Base-by-base conservation (phyloP, 2,113 vertebrate species). In the Agelaius tricolor region DNA sequence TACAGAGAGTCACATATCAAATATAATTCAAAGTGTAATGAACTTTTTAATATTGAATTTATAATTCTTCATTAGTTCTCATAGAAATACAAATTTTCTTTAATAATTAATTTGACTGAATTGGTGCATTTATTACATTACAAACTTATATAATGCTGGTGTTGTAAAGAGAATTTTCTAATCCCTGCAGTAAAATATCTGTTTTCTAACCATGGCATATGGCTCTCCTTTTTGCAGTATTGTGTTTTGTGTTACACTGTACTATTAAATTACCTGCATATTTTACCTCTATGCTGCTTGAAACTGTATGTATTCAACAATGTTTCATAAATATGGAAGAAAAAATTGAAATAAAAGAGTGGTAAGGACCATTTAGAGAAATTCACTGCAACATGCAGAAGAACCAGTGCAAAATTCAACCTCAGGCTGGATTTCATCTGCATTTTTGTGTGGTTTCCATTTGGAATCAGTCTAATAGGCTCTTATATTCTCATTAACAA, bases 31-130 rank as follows among this genome's bases (percentile, higher is more conserved):
- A 43, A 69, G 13, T 62, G 14, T 82, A 87, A 96, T 87, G n/a
- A 87, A 83, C 54, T 93, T 94, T 80, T 66, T 28, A 87, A 87
- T 91, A 87, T 22, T 83, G 41, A 82, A 90, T 87, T 89, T 88
- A 35, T 90, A 78, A 82, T 82, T 7, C 71, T 89, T 89, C 57
- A 61, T 94, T 92, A 87, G 35, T 93, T 87, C 66, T 9, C 66
- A 57, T 30, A 68, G 28, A 89, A 90, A 57, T 22, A 2, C 27
- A 83, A 62, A 80, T 92, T 92, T 87, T 82, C 6, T 65, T 93
- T 68, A 91, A 94, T 82, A 93, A 67, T 85, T 71, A 69, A n/a
- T 89, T 57, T 63, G 73, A 58, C 6, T 43, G 24, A 79, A 62
- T 73, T 63, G 13, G 14, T 93, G 35, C 58, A 76, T 82, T 61